These are phyloP conservation scores for Aphodius granarius DNA, from an alignment of 2,888 invertebrate species.

Conservation along the genomic window DNA sequence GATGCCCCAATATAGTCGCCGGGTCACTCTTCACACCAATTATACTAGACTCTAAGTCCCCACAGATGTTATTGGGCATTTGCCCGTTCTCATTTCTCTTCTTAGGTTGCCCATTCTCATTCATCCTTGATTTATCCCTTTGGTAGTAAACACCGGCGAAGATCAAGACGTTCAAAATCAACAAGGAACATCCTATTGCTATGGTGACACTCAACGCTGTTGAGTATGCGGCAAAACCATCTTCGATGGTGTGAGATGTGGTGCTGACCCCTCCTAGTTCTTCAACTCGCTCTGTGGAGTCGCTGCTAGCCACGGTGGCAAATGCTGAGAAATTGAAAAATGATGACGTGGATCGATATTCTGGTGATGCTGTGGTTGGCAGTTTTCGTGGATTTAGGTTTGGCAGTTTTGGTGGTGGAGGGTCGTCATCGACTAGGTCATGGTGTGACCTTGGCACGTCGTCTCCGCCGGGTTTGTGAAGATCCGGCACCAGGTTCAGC, in stretches of 20 bases:
- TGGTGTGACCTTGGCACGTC: conserved; percentile 86
- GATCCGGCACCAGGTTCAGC: conserved; percentile 91
- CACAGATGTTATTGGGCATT: conserved; percentile 87
- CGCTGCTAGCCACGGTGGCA: conserved; percentile 43
- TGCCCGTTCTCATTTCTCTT: conserved; percentile 82
- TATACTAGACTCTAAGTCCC: conserved; percentile 71
- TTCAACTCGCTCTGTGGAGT: conserved; percentile 55
- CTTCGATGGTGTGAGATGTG: conserved; percentile 67
- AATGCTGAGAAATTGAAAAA: conserved; percentile 51
- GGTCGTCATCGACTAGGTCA: conserved; percentile 72
- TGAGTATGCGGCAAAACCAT: conserved; percentile 87
- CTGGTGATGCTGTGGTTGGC: conserved; percentile 55
- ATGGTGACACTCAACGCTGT: conserved; percentile 91
- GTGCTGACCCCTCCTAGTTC: conserved; percentile 54
- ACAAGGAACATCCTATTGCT: conserved; percentile 89
- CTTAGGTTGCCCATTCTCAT: conserved; percentile 60
- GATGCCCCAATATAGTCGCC: conserved; percentile 73
- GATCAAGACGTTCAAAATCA: conserved; percentile 89
- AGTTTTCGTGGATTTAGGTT: conserved; percentile 60
- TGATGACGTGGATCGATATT: conserved; percentile 38
- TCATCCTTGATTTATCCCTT: conserved; percentile 78
- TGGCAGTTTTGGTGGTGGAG: conserved; percentile 59
- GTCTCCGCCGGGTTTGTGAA: conserved; percentile 84
- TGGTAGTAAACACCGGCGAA: conserved; percentile 96
- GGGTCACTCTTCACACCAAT: conserved; percentile 66